Conservation (phyloP, 2,113 vertebrate genomes). For the Lycaon pictus region DNA sequence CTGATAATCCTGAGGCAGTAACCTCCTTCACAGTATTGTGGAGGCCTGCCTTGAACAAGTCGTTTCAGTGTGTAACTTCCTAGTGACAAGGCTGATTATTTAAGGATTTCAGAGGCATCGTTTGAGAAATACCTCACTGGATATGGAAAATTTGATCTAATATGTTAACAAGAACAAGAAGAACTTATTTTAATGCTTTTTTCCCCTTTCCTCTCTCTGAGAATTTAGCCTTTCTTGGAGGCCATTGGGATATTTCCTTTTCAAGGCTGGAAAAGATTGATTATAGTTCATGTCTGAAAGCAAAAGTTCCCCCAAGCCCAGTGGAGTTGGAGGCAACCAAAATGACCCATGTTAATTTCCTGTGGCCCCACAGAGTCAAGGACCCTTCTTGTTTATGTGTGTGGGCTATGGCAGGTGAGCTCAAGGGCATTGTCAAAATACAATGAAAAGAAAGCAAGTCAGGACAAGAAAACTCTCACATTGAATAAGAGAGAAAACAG, state of each 20-base stretch:
- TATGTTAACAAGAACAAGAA: conserved; percentile 15
- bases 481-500: conserved; percentile 26
- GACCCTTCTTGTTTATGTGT: neutral
- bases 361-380: neutral
- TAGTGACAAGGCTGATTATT: neutral
- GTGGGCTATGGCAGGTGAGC: neutral
- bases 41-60: neutral
- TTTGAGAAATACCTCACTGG: neutral
- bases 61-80: neutral
- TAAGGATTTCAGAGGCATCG: neutral
- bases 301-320: neutral
- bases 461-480: conserved; percentile 54
- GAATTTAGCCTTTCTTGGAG: conserved; percentile 72
- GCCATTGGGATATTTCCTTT: conserved; percentile 77
- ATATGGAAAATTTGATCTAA: neutral
- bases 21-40: neutral
- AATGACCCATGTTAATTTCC: neutral
- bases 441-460: conserved; percentile 45
- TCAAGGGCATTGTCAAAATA: conserved; percentile 30
- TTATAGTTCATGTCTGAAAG: conserved; percentile 63
- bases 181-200: neutral
- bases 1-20: neutral
- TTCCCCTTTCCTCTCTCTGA: conserved; percentile 61
- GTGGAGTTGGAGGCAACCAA: neutral
- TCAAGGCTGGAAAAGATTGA: conserved; percentile 72